Evolutionary conservation across 2,113 vertebrate species (phyloP).

Genomic region (Nanorana parkeri): DNA sequence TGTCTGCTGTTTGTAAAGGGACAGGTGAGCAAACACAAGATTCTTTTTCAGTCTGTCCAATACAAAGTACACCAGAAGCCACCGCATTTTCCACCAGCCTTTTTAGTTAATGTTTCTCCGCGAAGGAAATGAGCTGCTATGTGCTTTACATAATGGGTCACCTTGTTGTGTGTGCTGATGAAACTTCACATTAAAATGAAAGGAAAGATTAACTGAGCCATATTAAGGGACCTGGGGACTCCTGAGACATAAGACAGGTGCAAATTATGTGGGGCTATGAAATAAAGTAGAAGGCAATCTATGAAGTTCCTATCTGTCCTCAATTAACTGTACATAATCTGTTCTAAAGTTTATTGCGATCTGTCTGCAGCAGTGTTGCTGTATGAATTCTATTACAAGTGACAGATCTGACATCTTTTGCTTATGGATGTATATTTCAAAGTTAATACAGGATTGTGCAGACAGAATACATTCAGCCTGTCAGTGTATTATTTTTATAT

Average conservation of each 20-base stretch:
- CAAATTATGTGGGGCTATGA: conserved; percentile 17
- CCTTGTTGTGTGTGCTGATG: conserved; percentile 40
- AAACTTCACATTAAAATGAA: conserved; percentile 46
- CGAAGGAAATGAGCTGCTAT: conserved; percentile 58
- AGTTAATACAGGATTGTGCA: neutral
- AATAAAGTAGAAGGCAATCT: neutral
- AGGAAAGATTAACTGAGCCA: conserved; percentile 40
- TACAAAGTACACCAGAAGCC: conserved; percentile 11
- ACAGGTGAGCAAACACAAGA: conserved; percentile 49
- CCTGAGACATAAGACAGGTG: neutral
- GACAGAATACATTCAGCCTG: neutral
- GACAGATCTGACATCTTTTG: neutral
- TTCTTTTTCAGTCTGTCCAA: conserved; percentile 26
- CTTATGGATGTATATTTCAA: neutral
- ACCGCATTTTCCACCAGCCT: conserved; percentile 38
- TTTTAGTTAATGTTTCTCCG: conserved; percentile 57
- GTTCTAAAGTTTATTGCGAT: conserved; percentile 1
- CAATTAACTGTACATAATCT: neutral
- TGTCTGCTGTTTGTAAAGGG: conserved; percentile 52
- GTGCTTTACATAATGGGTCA: conserved; percentile 22
- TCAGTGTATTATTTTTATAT: neutral
- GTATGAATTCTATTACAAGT: neutral
- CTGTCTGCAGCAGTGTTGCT: neutral
- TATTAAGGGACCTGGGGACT: conserved; percentile 28
- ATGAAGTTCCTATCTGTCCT: neutral